Conservation (phyloP, 2,113 vertebrate species). For the Aleadryas rufinucha region DNA sequence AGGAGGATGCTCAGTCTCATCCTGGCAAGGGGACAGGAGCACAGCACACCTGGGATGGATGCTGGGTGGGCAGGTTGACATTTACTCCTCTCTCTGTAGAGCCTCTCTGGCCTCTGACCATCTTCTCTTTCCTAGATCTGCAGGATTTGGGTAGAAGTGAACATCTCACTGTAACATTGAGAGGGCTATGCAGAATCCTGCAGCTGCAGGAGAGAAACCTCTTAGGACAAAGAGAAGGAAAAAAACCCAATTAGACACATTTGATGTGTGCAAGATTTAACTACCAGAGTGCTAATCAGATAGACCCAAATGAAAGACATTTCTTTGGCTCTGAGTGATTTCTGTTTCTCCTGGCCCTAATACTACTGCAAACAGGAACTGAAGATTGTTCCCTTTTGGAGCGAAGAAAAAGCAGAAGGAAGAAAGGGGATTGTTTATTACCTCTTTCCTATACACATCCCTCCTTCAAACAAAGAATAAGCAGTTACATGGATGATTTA, state of each 20-base stretch:
- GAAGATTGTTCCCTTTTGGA: background rate
- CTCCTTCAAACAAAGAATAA: background rate
- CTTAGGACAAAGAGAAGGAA: background rate
- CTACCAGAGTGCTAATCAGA: background rate
- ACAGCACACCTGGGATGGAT: background rate
- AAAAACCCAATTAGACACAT: background rate
- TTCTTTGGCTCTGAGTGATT: background rate
- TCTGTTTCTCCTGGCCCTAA: background rate
- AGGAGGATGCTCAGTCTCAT: background rate
- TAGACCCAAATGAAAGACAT: background rate
- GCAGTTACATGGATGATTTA: constrained; percentile 40
- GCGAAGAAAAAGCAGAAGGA: constrained; percentile 11
- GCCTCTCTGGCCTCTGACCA: rapidly evolving
- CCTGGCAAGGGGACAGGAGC: background rate
- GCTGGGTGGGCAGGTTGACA: background rate
- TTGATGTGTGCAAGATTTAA: background rate
- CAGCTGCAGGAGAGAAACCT: background rate
- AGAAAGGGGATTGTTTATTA: background rate
- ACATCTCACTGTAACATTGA: background rate
- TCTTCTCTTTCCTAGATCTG: background rate
- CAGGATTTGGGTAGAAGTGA: background rate
- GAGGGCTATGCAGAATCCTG: background rate
- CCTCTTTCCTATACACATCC: background rate
- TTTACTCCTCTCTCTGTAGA: background rate
- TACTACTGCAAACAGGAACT: background rate